A percentile compares a stretch with the other conserved stretches of the same genome.
Conservation (phyloP, 2,888 invertebrate genomes). For the Aelia acuminata region DNA sequence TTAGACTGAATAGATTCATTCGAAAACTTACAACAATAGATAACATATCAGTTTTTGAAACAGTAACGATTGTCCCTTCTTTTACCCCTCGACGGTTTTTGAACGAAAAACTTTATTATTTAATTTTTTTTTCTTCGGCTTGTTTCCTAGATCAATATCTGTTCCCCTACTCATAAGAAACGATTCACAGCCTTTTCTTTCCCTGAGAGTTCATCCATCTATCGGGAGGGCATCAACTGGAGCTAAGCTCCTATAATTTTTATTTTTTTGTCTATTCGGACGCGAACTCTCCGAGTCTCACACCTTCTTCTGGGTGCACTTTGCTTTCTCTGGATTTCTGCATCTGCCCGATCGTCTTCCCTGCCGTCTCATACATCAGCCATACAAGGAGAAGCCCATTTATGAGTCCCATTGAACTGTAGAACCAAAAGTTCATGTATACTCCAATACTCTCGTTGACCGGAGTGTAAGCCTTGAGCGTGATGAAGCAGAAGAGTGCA, state of each 20-base stretch:
- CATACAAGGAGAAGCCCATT: slow-evolving; percentile 62
- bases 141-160: too few species aligned
- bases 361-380: slow-evolving; percentile 65
- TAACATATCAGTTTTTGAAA: too few species aligned
- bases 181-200: neutral
- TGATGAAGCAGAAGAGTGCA: slow-evolving; percentile 62
- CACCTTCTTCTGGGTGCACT: neutral
- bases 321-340: neutral
- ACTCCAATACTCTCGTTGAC: slow-evolving; percentile 62
- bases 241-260: neutral
- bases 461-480: slow-evolving; percentile 63
- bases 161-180: neutral
- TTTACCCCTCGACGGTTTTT: too few species aligned
- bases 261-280: neutral
- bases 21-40: too few species aligned
- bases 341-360: slow-evolving; percentile 65
- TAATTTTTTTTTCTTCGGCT: too few species aligned
- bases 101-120: too few species aligned
- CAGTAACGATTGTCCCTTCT: too few species aligned
- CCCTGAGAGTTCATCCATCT: neutral
- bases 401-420: slow-evolving; percentile 60
- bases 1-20: too few species aligned
- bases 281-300: neutral
- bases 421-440: slow-evolving; percentile 62
- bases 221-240: neutral